Percentiles rank a stretch among this genome's conserved stretches.
Evolutionary conservation across 2,113 vertebrate genomes (phyloP).

Genomic region (Sander lucioperca): DNA sequence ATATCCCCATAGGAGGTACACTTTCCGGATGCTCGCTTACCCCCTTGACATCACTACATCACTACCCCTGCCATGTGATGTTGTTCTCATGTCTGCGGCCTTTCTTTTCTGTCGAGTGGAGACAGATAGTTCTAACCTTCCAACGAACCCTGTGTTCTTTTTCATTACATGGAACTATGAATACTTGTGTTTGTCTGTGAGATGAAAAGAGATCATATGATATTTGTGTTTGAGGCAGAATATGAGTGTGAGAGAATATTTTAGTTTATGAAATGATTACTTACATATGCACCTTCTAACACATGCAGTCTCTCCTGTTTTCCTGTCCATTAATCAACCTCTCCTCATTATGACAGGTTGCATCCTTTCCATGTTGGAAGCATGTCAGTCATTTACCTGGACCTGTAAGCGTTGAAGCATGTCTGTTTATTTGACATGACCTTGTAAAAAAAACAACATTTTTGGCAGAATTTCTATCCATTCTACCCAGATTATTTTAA

Average conservation of each 20-base stretch:
- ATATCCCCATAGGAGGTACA: too few relatives aligned
- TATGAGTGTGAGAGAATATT: background rate
- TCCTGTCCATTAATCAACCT: slow-evolving; percentile 11
- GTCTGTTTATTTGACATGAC: background rate
- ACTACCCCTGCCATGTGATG: slow-evolving; percentile 41
- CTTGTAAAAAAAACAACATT: background rate
- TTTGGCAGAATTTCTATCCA: background rate
- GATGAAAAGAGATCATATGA: slow-evolving; percentile 27
- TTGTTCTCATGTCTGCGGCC: slow-evolving; percentile 40
- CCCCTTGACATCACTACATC: background rate
- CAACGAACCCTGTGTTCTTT: slow-evolving; percentile 1
- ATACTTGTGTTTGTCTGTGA: background rate
- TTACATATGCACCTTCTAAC: background rate
- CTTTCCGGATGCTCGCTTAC: too few relatives aligned
- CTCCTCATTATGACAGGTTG: slow-evolving; percentile 4
- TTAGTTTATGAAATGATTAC: background rate
- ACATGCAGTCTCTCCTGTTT: background rate
- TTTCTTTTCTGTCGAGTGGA: slow-evolving; percentile 22
- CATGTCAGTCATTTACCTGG: background rate
- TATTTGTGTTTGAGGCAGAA: background rate
- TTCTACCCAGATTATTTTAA: background rate
- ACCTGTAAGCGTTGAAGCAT: background rate
- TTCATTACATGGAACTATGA: background rate
- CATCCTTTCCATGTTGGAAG: background rate
- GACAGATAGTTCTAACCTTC: slow-evolving; percentile 13